Base-by-base conservation (phyloP, 2,888 invertebrate genomes). In the Hybos culiciformis region DNA sequence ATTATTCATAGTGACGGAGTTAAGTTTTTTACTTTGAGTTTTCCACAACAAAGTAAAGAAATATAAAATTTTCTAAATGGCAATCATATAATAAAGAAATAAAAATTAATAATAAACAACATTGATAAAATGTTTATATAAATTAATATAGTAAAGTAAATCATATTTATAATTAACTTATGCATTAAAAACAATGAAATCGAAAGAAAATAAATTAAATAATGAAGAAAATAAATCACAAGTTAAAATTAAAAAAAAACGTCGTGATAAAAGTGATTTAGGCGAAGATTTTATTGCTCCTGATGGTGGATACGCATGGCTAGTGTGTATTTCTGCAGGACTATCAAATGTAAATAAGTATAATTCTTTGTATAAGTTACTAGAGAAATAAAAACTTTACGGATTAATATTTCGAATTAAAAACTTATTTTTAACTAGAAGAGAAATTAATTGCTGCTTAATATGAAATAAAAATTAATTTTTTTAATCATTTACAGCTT, bases 301-400 rank as follows among this genome's bases (percentile, higher is more conserved):
- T 0, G 83, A 83, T 59, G 83, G 82, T 5, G 82, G 83, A 1
- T 83, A 82, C 81, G 63, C 62, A 1, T 83, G 83, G 83, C 67
- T 81, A 58, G 72, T 83, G 17, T 74, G 81, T 23, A 55, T 81
- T 6, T 82, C 81, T 5, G 77, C 78, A 39, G 82, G 82, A 51
- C 67, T 78, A 54, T 78, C 80, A 41, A 82, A 81, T 59, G 83
- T 83, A 67, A 74, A 77, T 74, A 42, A 12, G 9, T 18, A n/a
- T 11, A n/a, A 36, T 7, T 32, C 15, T 32, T 3, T 32, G 9
- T 32, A 14, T 11, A 15, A 32, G 14, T 15, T 17, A 32, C 17
- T 14, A 15, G 29, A 29, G 17, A 38, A 12, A 29, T 32, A 36
- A 19, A 36, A 83, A 62, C 78, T 79, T 55, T 83, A 83, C 54